Percentiles rank a stretch among this genome's conserved stretches.
Conservation (phyloP, 2,888 invertebrate genomes). For the Pocota personata region DNA sequence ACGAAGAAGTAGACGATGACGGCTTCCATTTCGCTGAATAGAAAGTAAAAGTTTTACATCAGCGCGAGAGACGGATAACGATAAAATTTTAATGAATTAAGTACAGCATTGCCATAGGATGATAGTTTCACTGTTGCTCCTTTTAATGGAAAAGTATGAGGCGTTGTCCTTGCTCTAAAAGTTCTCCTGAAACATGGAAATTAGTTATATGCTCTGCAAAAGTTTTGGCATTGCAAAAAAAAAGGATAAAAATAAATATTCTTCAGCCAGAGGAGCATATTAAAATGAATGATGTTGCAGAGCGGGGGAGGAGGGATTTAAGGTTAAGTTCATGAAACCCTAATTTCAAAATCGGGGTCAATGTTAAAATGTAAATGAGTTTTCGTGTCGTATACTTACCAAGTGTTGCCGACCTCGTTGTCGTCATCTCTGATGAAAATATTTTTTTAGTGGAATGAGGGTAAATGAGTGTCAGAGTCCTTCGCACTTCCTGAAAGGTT, state of each 20-base stretch:
- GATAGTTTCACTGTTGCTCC: slow-evolving; percentile 33
- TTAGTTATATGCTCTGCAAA: slow-evolving; percentile 35
- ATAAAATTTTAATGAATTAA: slow-evolving; percentile 59
- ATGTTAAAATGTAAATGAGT: slow-evolving; percentile 73
- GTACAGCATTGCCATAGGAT: slow-evolving; percentile 33
- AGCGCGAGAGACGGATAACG: slow-evolving; percentile 6
- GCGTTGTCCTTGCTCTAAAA: slow-evolving; percentile 49
- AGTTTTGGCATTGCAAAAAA: slow-evolving; percentile 10
- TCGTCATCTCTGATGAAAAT: slow-evolving; percentile 14
- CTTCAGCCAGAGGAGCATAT: neutral
- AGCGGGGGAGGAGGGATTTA: neutral
- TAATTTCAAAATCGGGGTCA: slow-evolving; percentile 68
- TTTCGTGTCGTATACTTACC: slow-evolving; percentile 41
- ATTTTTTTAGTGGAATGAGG: slow-evolving; percentile 3
- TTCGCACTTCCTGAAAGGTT: slow-evolving; percentile 58
- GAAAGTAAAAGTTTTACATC: slow-evolving; percentile 52
- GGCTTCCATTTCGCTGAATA: neutral
- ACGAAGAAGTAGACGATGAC: neutral
- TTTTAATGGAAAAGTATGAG: neutral
- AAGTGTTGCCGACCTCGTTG: neutral
- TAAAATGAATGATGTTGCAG: slow-evolving; percentile 4
- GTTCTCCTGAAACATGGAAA: slow-evolving; percentile 32
- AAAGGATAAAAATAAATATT: slow-evolving; percentile 6
- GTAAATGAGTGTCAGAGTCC: slow-evolving; percentile 55
- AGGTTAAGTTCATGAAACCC: slow-evolving; percentile 69